These are phyloP conservation scores for Diorhabda elongata DNA, from an alignment of 1,140 invertebrate genomes.

Conservation along the genomic window DNA sequence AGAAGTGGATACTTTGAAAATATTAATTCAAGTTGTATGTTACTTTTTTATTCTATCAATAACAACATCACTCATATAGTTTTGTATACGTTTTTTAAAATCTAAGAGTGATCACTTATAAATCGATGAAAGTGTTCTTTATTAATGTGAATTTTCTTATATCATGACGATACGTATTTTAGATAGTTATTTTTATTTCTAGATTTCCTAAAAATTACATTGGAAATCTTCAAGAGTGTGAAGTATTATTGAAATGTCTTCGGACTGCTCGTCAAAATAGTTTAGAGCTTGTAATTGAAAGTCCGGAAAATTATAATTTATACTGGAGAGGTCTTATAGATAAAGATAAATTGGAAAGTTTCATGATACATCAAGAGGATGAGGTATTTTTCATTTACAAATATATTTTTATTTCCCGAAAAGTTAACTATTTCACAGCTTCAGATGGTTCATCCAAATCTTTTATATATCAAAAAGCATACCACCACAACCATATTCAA, in stretches of 20 bases:
- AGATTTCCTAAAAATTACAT: constrained; percentile 29
- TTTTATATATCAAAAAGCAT: no score
- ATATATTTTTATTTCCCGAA: no score
- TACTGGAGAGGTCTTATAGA: constrained; percentile 42
- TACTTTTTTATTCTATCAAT: no score
- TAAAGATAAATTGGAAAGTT: constrained; percentile 46
- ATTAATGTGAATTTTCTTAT: not conserved
- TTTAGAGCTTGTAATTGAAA: constrained; percentile 39
- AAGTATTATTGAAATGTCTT: constrained; percentile 37
- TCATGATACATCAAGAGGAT: constrained; percentile 37
- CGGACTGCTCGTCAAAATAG: constrained; percentile 46
- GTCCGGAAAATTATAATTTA: constrained; percentile 45
- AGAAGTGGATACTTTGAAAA: no score
- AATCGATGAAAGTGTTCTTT: not conserved
- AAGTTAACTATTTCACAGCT: no score
- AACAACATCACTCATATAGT: no score
- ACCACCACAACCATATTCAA: no score
- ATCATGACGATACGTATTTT: not conserved
- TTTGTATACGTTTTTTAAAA: not conserved
- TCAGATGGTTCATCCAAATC: no score
- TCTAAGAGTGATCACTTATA: not conserved
- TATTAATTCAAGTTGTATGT: no score
- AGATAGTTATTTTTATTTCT: constrained; percentile 12
- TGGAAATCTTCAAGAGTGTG: constrained; percentile 32
- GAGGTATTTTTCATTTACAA: constrained; percentile 27